phyloP scores from a whole-genome alignment of 2,113 vertebrate species.

The Lepus europaeus region DNA sequence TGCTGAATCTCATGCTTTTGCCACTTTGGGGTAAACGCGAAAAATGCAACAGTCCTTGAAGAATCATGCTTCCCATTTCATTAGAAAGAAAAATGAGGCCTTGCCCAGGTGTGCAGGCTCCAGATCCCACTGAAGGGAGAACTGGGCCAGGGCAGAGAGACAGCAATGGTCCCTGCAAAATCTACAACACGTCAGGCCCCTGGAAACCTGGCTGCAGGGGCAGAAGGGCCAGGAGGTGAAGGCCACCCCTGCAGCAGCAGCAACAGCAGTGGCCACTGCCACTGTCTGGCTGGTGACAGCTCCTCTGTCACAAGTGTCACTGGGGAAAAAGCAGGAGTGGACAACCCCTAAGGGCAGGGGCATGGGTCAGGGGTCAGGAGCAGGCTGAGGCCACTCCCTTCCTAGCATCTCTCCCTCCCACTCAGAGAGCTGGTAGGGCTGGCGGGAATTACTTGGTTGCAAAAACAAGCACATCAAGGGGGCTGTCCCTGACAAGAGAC shows the following conservation, averaged over 20 bases:
- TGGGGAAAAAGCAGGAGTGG: neutral
- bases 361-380: neutral
- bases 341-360: neutral
- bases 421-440: neutral
- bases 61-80: conserved; percentile 10
- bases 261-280: too few species aligned
- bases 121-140: neutral
- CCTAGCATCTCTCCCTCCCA: neutral
- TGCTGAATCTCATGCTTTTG: neutral
- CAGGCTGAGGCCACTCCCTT: neutral
- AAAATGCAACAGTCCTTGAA: conserved; percentile 23
- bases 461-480: conserved; percentile 76
- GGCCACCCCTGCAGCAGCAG: neutral
- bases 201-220: neutral
- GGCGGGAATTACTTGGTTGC: conserved; percentile 48
- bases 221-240: neutral
- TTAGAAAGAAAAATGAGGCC: neutral
- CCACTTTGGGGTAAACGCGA: neutral
- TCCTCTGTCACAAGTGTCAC: neutral
- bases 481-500: conserved; percentile 57
- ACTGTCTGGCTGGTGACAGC: neutral
- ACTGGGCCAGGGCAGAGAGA: neutral
- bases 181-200: too few species aligned
- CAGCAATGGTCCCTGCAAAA: neutral
- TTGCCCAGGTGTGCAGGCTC: neutral